Conservation (phyloP, 2,797 vertebrate genomes). For the Rachycentron canadum region DNA sequence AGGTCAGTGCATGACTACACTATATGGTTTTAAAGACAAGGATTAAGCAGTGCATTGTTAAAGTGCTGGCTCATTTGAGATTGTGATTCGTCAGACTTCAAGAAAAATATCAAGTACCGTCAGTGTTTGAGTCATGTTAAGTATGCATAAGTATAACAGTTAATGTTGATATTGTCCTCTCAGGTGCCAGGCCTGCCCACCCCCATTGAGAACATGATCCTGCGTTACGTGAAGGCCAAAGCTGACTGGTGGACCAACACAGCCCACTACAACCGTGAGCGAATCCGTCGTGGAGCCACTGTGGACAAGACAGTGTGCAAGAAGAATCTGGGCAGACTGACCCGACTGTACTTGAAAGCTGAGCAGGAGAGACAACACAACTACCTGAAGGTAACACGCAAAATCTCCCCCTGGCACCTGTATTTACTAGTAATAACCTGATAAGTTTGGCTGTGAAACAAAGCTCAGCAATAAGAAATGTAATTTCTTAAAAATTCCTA, state of each 20-base stretch:
- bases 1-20: constrained; percentile 81
- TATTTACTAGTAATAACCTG: not conserved
- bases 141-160: no score
- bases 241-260: constrained; percentile 99
- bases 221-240: constrained; percentile 99
- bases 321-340: constrained; percentile 97
- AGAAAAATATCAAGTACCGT: not conserved
- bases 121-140: not conserved
- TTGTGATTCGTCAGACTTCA: not conserved
- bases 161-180: not conserved
- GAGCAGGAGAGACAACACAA: constrained; percentile 99
- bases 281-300: constrained; percentile 97
- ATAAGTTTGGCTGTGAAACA: not conserved
- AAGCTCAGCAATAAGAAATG: not conserved
- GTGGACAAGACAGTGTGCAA: constrained; percentile 99
- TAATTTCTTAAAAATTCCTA: not conserved
- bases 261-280: constrained; percentile 98
- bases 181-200: constrained; percentile 98
- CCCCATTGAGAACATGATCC: constrained; percentile 99
- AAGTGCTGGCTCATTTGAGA: not conserved
- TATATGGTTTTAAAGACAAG: not conserved
- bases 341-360: constrained; percentile 97
- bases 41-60: not conserved
- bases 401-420: no score
- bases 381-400: constrained; percentile 92